Percentiles rank a stretch among this genome's conserved stretches.
Evolutionary conservation across 2,888 invertebrate genomes (phyloP).

Genomic region (Salpingus planirostris): DNA sequence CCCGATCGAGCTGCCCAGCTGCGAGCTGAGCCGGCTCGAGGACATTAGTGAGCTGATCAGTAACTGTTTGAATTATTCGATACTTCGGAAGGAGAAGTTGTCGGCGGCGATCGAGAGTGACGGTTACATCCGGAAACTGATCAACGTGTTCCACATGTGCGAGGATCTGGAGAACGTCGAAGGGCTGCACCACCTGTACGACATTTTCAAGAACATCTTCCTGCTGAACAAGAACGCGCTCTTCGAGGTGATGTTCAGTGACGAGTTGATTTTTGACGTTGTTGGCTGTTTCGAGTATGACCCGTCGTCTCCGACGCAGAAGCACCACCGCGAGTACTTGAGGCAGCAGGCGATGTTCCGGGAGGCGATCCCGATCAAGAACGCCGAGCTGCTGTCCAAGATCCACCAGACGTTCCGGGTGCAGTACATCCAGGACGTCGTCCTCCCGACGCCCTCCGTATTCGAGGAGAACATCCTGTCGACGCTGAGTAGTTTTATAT

Average conservation of each 20-base stretch:
- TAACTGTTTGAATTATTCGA: conserved; percentile 81
- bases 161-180: conserved; percentile 94
- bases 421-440: conserved; percentile 98
- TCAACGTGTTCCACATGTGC: conserved; percentile 93
- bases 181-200: conserved; percentile 90
- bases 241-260: conserved; percentile 90
- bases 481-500: conserved; percentile 96
- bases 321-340: conserved; percentile 93
- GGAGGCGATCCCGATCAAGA: conserved; percentile 91
- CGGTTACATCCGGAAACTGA: conserved; percentile 88
- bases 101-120: conserved; percentile 89
- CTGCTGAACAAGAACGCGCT: conserved; percentile 94
- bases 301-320: conserved; percentile 75
- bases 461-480: conserved; percentile 99
- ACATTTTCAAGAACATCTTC: conserved; percentile 98
- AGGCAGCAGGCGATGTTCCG: conserved; percentile 85
- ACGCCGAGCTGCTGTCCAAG: conserved; percentile 89
- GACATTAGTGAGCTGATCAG: conserved; percentile 91
- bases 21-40: conserved; percentile 86
- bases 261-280: conserved; percentile 94
- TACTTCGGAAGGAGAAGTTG: conserved; percentile 87
- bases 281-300: conserved; percentile 98
- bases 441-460: conserved; percentile 95
- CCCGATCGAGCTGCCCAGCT: conserved; percentile 89
- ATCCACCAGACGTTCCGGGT: conserved; percentile 99